phyloP scores from a whole-genome alignment of 2,888 invertebrate genomes.

The Eupithecia subumbrata region DNA sequence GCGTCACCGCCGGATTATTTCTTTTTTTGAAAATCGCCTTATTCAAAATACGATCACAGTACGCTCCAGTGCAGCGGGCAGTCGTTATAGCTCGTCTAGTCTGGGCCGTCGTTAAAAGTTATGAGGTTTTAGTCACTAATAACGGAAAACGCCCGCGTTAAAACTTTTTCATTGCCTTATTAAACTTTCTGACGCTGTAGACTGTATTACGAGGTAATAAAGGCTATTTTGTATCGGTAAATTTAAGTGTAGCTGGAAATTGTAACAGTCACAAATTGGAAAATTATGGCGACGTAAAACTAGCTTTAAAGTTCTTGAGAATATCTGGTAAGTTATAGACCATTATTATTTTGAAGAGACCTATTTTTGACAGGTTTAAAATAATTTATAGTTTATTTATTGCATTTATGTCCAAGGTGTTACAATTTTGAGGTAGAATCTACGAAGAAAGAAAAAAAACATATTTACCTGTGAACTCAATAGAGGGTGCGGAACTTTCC shows the following conservation, averaged over 20 bases:
- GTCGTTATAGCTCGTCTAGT: slow-evolving; percentile 2
- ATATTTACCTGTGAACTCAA: too few species aligned
- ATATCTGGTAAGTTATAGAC: neutral
- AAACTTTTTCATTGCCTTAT: slow-evolving; percentile 41
- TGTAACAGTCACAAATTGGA: slow-evolving; percentile 14
- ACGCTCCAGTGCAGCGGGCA: neutral
- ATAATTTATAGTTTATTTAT: too few species aligned
- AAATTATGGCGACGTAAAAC: slow-evolving; percentile 23
- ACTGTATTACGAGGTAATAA: slow-evolving; percentile 13
- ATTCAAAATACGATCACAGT: neutral
- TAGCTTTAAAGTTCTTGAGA: slow-evolving; percentile 3
- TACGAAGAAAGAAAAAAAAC: too few species aligned
- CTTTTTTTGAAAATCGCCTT: neutral
- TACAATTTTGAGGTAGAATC: too few species aligned
- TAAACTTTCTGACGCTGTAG: slow-evolving; percentile 14
- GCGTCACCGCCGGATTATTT: too few species aligned
- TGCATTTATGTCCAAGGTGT: too few species aligned
- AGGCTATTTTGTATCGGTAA: slow-evolving; percentile 22
- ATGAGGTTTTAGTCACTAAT: slow-evolving; percentile 54
- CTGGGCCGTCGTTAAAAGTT: slow-evolving; percentile 27
- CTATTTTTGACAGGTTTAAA: neutral
- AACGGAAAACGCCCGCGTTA: slow-evolving; percentile 44
- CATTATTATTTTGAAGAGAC: neutral
- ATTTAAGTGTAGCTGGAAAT: neutral
- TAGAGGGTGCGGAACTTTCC: too few species aligned